Evolutionary conservation across 2,113 vertebrate species (phyloP), one percentile per base, ranked within the genome.

Genomic region (Halichoerus grypus): DNA sequence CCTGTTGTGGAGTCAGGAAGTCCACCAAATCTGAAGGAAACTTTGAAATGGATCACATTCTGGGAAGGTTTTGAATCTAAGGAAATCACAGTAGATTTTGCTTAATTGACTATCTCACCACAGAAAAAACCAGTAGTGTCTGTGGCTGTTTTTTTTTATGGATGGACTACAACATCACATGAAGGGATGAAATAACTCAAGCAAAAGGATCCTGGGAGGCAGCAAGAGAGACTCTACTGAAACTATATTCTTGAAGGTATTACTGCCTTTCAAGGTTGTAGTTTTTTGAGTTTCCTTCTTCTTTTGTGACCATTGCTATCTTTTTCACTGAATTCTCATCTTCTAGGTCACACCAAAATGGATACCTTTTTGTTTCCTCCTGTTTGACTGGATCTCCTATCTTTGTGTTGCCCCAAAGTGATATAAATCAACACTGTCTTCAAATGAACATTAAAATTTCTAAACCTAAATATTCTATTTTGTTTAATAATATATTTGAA

Each of bases 401-500:
- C 14, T n/a, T 31, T 83, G 0, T 49, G 5, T 91, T 77, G 33
- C 4, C 65, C 24, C 5, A 57, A 81, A 92, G 79, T 85, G 3
- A 65, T 59, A 57, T 36, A 86, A 89, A 74, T 74, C 18, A 63
- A 61, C 2, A 31, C 36, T 49, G 8, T 55, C 7, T 81, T 94
- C 7, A 82, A 36, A 19, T 59, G 24, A 74, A 59, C 9, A 63
- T 61, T 42, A 77, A 76, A 46, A 83, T 24, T 88, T 83, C 7
- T 42, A 31, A 84, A 77, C 21, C 19, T 57, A 3, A 79, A 28
- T 49, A n/a, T 53, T 6, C 16, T 49, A 51, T 16, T 76, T 93
- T 77, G 26, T 46, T 88, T 59, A 92, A 69, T 81, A 42, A 77
- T 57, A 36, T 4, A 63, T 7, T 79, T 88, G 57, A 83, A 77